Base-by-base conservation (phyloP, 2,888 invertebrate genomes). In the Philonicus albiceps region DNA sequence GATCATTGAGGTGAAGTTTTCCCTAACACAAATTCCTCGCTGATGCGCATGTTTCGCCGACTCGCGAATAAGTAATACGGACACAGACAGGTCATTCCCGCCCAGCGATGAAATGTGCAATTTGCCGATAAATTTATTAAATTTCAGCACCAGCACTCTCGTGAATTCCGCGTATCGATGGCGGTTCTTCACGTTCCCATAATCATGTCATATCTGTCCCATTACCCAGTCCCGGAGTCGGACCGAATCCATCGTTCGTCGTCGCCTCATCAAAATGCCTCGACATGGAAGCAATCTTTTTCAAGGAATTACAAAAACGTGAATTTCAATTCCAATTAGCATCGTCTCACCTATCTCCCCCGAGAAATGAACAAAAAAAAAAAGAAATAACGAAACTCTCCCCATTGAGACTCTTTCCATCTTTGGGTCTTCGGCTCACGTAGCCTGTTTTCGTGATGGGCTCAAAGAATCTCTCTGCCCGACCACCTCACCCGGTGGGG, bases 311-410 rank as follows among this genome's bases (percentile, higher is more conserved):
- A 80, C 80, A 49, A 80, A 53, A 80, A 80, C 80, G 80, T 80
- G 80, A 80, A 80, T 80, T 80, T 80, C 80, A 80, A 80, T 80
- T 80, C 80, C 80, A 80, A 80, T 80, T 80, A 80, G 49, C 53
- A 80, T 80, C 53, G 80, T 49, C 37, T 80, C 80, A 80, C 80
- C 80, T 76, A 40, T 6, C 30, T 80, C 80, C 53, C 53, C 53
- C 40, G 40, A 49, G 40, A 80, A 80, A 8, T 27, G 64, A 8
- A 22, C 0, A 64, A 11, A 22, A 3, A 55, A 22, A 55, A 19
- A 55, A 55, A 22, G 6, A 19, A 55, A 22, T n/a, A 55, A 55
- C 16, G 7, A 55, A 27, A 80, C 31, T 80, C 80, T 30, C 49
- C 53, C 30, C 43, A 53, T 43, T 53, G 80, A 49, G 49, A 30